Evolutionary conservation across 2,888 invertebrate species (phyloP).

Genomic region (Pristionchus mayeri): DNA sequence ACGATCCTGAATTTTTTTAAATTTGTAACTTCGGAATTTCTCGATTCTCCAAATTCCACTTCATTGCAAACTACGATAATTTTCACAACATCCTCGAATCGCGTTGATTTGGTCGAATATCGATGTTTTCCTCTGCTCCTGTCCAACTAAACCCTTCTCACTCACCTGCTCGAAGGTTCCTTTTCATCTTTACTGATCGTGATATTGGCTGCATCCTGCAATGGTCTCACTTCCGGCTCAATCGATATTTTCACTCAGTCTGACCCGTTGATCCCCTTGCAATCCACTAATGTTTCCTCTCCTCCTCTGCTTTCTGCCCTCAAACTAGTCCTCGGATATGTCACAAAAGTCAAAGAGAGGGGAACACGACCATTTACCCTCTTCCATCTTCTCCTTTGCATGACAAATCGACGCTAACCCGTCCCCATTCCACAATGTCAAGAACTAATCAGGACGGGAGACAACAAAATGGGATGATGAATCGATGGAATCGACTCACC

Average conservation of each 20-base stretch:
- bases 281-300: constrained; percentile 36
- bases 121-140: background rate
- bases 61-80: no score
- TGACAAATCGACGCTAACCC: constrained; percentile 20
- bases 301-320: background rate
- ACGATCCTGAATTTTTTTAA: constrained; percentile 44
- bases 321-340: constrained; percentile 37
- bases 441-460: constrained; percentile 4
- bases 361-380: constrained; percentile 39
- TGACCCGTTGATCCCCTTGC: constrained; percentile 25
- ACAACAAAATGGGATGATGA: background rate
- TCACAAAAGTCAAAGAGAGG: constrained; percentile 40
- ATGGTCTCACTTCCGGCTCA: background rate
- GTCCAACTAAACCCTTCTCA: background rate
- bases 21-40: background rate
- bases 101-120: no score
- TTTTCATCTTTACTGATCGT: constrained; percentile 43
- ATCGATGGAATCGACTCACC: background rate
- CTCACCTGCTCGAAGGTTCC: constrained; percentile 34
- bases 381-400: background rate
- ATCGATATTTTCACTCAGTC: background rate
- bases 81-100: no score
- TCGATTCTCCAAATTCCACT: no score
- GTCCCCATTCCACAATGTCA: background rate
- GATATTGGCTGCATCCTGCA: constrained; percentile 5